Percentiles rank a stretch among this genome's conserved stretches.
phyloP scores from a whole-genome alignment of 2,797 vertebrate species.

The Spinus olivaceus region DNA sequence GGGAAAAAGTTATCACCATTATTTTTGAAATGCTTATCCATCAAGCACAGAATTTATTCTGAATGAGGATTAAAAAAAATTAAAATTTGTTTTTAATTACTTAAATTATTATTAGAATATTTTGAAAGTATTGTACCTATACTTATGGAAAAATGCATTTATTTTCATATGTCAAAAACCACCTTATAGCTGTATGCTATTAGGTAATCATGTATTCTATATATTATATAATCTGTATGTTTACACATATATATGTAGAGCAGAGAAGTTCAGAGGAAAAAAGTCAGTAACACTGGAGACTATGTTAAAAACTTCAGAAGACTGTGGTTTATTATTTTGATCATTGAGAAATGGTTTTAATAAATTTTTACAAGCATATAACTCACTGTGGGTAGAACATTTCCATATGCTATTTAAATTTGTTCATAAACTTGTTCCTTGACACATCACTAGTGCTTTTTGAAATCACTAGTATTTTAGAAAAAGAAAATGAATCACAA shows the following conservation, averaged over 20 bases:
- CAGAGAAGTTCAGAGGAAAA: neutral
- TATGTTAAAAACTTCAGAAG: neutral
- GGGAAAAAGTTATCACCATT: neutral
- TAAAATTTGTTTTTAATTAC: neutral
- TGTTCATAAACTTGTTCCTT: neutral
- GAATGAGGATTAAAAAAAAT: neutral
- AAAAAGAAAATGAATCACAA: neutral
- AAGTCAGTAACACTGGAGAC: neutral
- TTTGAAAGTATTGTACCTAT: neutral
- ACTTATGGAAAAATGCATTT: neutral
- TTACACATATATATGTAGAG: neutral
- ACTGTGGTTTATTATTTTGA: neutral
- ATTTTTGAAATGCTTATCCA: neutral
- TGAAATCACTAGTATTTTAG: neutral
- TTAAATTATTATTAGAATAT: neutral
- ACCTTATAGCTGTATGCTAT: neutral
- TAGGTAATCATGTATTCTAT: neutral
- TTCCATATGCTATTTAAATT: neutral
- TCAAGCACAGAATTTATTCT: neutral
- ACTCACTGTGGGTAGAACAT: neutral
- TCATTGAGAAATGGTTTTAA: neutral
- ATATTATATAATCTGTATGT: neutral
- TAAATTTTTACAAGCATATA: neutral
- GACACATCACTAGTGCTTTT: neutral
- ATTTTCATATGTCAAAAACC: neutral